These are phyloP conservation scores for Heliangelus exortis DNA, from an alignment of 2,797 vertebrate species.

Conservation along the genomic window DNA sequence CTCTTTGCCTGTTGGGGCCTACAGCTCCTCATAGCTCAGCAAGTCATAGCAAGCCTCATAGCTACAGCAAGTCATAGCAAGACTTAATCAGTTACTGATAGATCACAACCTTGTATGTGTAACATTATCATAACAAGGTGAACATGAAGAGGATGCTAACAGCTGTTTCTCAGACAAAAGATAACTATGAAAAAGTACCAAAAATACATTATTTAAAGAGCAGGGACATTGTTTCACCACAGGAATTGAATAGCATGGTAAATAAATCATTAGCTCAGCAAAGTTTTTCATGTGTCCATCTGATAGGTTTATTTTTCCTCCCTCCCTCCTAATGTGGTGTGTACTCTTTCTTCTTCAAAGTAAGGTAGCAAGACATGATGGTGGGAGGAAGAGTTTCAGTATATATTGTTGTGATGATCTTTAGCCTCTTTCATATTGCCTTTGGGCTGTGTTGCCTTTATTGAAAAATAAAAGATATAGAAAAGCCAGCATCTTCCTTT, in stretches of 20 bases:
- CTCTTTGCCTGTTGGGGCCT: background rate
- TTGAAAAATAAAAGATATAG: background rate
- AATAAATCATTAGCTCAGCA: background rate
- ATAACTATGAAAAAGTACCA: background rate
- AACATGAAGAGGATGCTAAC: background rate
- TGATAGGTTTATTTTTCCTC: background rate
- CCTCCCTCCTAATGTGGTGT: background rate
- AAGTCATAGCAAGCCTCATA: background rate
- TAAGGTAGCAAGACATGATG: background rate
- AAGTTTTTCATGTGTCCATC: background rate
- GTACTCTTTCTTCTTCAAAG: background rate
- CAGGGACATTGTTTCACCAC: background rate
- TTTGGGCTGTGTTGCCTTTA: background rate
- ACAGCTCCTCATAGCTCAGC: background rate
- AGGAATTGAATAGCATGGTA: background rate
- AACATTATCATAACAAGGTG: background rate
- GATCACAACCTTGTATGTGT: background rate
- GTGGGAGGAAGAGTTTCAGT: background rate
- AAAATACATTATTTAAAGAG: background rate
- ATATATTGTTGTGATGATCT: background rate
- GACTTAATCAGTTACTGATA: background rate
- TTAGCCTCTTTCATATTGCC: background rate
- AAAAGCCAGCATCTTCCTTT: background rate
- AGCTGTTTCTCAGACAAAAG: background rate
- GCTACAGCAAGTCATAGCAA: background rate